Conservation (phyloP, 2,113 vertebrate genomes). For the Channa maculata region DNA sequence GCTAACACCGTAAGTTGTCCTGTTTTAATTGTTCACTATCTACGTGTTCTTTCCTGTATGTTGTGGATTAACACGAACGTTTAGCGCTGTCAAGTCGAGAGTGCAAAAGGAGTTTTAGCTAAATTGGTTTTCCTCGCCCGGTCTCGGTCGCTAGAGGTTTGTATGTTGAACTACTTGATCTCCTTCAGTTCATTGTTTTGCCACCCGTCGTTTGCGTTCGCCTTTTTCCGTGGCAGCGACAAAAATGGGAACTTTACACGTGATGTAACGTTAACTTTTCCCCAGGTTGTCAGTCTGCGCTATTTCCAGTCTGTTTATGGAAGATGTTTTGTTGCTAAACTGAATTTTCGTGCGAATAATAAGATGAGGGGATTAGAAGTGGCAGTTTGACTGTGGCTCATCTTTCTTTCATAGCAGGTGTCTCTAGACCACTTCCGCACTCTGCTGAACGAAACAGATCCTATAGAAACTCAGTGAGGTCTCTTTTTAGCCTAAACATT, state of each 20-base stretch:
- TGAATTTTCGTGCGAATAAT: not conserved
- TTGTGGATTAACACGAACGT: not conserved
- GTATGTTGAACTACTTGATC: not conserved
- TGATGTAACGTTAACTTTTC: not conserved
- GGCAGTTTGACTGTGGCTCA: constrained; percentile 19
- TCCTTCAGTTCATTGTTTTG: not conserved
- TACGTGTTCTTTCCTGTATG: not conserved
- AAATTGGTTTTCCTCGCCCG: not conserved
- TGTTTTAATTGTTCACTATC: not conserved
- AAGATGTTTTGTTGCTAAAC: not conserved
- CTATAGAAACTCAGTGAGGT: not conserved
- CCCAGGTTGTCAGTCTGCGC: not conserved
- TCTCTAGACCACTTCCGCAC: constrained; percentile 71
- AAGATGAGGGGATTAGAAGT: not conserved
- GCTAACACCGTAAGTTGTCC: constrained; percentile 48
- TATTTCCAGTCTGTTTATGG: not conserved
- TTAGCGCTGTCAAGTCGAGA: constrained; percentile 24
- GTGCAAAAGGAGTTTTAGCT: not conserved
- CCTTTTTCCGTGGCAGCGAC: not conserved
- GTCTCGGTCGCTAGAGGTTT: not conserved
- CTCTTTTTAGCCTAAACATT: not conserved
- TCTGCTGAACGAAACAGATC: constrained; percentile 14
- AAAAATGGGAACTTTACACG: constrained; percentile 39
- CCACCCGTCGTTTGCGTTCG: not conserved
- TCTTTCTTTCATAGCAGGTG: constrained; percentile 70